Base-by-base conservation (phyloP, 1,140 invertebrate genomes). In the Bathynomus jamesi region DNA sequence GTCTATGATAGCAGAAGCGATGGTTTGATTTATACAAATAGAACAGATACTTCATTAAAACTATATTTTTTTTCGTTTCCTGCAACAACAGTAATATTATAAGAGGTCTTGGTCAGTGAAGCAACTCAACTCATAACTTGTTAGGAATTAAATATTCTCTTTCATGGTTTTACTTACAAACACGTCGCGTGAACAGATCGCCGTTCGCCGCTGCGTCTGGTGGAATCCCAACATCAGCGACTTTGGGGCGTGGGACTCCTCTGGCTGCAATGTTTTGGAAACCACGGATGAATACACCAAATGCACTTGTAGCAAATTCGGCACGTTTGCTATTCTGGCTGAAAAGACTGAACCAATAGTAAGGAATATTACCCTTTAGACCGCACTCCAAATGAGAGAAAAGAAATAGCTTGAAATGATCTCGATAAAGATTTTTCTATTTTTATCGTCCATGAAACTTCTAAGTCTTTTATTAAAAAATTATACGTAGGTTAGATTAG, bases 181-280 rank as follows among this genome's bases (percentile, higher is more conserved):
- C n/a, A n/a, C n/a, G n/a, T n/a, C n/a, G n/a, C n/a, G n/a, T n/a
- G n/a, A n/a, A n/a, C 68, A 80, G 79, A 73, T 79, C 28, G 32
- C 31, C 64, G 32, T 30, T 1, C 66, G 78, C 29, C 71, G 74
- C 62, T 80, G 79, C 25, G 78, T 68, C 0, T 70, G 78, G 67
- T 80, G 78, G 78, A 78, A 77, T 28, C 27, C 24, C 0, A 53
- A 65, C 0, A 27, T 73, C 11, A 70, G 73, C 3, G 67, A 74
- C 25, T 64, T 67, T 46, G 80, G 80, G 2, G 73, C 67, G 11
- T 81, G 80, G 80, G 78, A 76, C 25, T 25, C 76, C 2, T 62
- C 66, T 4, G 78, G 75, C 17, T 81, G 80, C 31, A n/a, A 70
- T 1, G n/a, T 77, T 1, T 25, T 78, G 7, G 67, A 70, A 7